These are phyloP conservation scores for Cydia fagiglandana DNA, from an alignment of 1,140 invertebrate species.

Conservation along the genomic window DNA sequence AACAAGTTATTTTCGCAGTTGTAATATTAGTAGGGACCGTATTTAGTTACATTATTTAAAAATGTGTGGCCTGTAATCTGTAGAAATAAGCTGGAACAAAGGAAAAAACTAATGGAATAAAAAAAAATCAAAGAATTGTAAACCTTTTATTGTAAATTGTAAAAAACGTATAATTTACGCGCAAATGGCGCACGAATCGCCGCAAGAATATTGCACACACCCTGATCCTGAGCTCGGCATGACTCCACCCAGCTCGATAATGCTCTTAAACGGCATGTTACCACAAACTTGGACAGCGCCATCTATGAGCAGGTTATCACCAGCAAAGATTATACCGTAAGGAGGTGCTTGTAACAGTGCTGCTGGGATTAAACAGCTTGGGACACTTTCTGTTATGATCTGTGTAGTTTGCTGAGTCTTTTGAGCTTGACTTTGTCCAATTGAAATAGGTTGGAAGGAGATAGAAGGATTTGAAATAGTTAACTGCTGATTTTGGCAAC, in stretches of 20 bases:
- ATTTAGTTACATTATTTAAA: too few species aligned
- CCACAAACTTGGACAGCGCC: constrained; percentile 6
- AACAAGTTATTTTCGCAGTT: too few species aligned
- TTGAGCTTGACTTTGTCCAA: background rate
- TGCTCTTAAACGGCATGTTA: constrained; percentile 15
- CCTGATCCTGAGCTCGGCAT: background rate
- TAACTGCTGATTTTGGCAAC: background rate
- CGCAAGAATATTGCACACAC: background rate
- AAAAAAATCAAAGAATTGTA: background rate
- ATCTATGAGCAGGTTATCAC: background rate
- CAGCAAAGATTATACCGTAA: constrained; percentile 3
- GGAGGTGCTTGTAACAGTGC: background rate
- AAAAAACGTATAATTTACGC: background rate
- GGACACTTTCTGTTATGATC: too few species aligned
- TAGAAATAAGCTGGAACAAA: too few species aligned
- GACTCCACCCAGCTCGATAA: background rate
- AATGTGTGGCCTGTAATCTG: too few species aligned
- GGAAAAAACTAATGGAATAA: background rate
- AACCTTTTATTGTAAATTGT: constrained; percentile 2
- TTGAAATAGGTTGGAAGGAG: background rate
- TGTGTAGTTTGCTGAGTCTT: background rate
- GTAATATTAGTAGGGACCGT: too few species aligned
- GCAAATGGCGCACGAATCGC: background rate
- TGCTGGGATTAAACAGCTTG: background rate
- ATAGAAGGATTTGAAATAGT: background rate